Base-by-base conservation (phyloP, 1,140 invertebrate genomes). In the Chrysoperla carnea region DNA sequence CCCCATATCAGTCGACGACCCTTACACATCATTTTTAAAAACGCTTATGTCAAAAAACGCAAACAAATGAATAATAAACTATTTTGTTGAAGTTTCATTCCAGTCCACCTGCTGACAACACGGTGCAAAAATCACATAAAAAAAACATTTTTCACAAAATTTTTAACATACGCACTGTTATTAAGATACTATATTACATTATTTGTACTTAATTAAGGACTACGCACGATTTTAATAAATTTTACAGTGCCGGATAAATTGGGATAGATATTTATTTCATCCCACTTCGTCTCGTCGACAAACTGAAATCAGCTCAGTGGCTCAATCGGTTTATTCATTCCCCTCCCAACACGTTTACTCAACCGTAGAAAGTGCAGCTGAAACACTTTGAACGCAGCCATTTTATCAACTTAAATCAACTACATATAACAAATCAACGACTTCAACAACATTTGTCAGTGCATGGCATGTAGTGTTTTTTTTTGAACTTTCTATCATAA, bases 41-140 rank as follows among this genome's bases (percentile, higher is more conserved):
- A 23, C 17, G 17, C 17, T 23, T 23, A 23, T 23, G 17, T 23
- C 17, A 23, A 23, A 23, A 23, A 23, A 23, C 17, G 17, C 17
- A 23, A 23, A 23, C 17, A 23, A 23, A 23, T 23, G 17, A 23
- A 23, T 23, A 23, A 23, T 23, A 23, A 23, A 23, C 17, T 23
- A 23, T 23, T 23, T 23, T 23, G 17, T 33, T 33, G 31, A 40
- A 40, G 28, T 15, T 29, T 40, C 12, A 23, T 23, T 28, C 8
- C 23, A 9, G 39, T 40, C 39, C 39, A 40, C 39, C 39, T 40
- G 39, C 39, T 40, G 39, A 40, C 39, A 40, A 40, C 39, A 15
- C n/a, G 8, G 27, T 4, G 39, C 8, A 29, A 40, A 40, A 33
- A 33, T 12, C 8, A 12, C 31, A 33, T 6, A 33, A 11, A 33